Evolutionary conservation across 2,888 invertebrate genomes (phyloP).

Genomic region (Adelognathus sp.): DNA sequence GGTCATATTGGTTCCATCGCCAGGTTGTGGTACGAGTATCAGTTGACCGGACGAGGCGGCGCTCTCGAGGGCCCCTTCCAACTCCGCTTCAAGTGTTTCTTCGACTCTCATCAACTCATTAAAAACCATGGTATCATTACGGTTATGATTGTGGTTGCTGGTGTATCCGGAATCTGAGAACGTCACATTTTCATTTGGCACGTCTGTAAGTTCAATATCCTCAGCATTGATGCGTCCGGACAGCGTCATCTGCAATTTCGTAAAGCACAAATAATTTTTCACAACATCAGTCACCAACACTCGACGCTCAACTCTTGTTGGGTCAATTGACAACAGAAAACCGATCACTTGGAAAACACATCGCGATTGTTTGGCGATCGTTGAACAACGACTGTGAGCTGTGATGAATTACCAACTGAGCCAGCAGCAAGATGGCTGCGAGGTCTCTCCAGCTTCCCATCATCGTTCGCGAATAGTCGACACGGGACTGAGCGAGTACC

Average conservation of each 20-base stretch:
- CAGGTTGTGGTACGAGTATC: conserved; percentile 28
- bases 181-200: background rate
- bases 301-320: background rate
- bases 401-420: conserved; percentile 66
- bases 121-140: background rate
- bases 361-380: background rate
- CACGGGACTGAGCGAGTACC: conserved; percentile 67
- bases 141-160: background rate
- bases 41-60: conserved; percentile 42
- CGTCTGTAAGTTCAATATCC: background rate
- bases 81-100: conserved; percentile 21
- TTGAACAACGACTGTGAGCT: background rate
- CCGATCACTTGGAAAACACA: conserved; percentile 4
- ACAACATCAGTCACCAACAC: background rate
- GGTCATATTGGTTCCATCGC: background rate
- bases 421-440: conserved; percentile 62
- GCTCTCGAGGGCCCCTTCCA: conserved; percentile 32
- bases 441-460: conserved; percentile 63
- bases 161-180: background rate
- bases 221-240: background rate
- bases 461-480: conserved; percentile 61
- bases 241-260: conserved; percentile 19
- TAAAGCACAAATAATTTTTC: background rate
- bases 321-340: background rate
- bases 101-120: conserved; percentile 8